phyloP scores from a whole-genome alignment of 2,113 vertebrate genomes.

The Lophochroa leadbeateri region DNA sequence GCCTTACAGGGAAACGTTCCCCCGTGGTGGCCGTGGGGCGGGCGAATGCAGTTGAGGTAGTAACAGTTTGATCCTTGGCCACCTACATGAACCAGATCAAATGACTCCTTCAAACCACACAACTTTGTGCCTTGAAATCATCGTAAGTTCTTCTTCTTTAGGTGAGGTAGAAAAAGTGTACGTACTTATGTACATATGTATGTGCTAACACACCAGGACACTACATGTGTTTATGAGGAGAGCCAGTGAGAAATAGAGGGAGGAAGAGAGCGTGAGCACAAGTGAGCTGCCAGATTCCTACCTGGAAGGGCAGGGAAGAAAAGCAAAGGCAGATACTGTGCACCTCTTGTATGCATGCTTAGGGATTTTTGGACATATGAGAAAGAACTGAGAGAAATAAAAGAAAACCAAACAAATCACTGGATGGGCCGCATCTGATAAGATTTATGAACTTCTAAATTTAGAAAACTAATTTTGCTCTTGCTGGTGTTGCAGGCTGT shows the following conservation, averaged over 20 bases:
- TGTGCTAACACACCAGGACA: neutral
- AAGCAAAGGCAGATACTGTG: neutral
- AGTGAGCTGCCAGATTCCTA: neutral
- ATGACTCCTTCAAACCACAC: neutral
- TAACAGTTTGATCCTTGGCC: neutral
- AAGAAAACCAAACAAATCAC: neutral
- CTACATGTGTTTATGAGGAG: neutral
- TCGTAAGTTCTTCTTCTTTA: neutral
- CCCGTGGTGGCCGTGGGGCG: neutral
- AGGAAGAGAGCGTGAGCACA: fast-evolving
- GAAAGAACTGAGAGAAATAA: neutral
- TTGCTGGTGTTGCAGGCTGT: constrained; percentile 24
- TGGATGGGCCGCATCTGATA: constrained; percentile 12
- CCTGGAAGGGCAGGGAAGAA: neutral
- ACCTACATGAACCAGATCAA: neutral
- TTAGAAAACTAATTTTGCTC: constrained; percentile 70
- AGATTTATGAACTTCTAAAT: constrained; percentile 74
- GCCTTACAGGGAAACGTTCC: neutral
- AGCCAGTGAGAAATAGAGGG: neutral
- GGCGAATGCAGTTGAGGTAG: neutral
- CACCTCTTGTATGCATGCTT: neutral
- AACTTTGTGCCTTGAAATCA: neutral
- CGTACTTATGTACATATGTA: fast-evolving
- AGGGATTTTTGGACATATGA: neutral
- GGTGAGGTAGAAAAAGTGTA: neutral